Evolutionary conservation across 92 coral and sea anemone genomes (phyloP).

Genomic region (Siderastrea radians): DNA sequence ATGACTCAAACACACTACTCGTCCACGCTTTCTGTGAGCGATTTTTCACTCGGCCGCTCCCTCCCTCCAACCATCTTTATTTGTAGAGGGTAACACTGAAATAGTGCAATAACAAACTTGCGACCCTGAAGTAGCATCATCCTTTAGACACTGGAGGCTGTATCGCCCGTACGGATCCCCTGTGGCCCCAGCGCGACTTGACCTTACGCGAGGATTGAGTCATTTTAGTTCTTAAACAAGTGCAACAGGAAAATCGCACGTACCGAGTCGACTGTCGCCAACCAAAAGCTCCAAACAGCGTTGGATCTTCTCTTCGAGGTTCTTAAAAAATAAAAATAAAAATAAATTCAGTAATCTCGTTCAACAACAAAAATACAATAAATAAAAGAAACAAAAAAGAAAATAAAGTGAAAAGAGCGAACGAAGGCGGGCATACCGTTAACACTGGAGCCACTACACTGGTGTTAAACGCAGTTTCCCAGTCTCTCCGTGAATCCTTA

Average conservation of each 20-base stretch:
- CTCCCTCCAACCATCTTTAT: too few species aligned
- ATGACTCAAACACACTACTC: too few species aligned
- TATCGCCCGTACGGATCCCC: too few species aligned
- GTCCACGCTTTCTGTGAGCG: too few species aligned
- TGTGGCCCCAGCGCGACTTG: too few species aligned
- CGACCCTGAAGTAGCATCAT: too few species aligned
- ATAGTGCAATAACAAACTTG: too few species aligned
- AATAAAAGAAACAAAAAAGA: not conserved
- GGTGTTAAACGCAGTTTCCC: slow-evolving; percentile 80
- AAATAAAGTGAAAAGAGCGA: not conserved
- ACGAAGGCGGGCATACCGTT: slow-evolving; percentile 42
- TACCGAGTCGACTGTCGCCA: slow-evolving; percentile 82
- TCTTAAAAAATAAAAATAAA: not conserved
- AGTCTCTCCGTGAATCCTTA: slow-evolving; percentile 66
- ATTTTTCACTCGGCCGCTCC: too few species aligned
- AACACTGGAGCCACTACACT: slow-evolving; percentile 68
- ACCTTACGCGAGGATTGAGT: not conserved
- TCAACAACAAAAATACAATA: not conserved
- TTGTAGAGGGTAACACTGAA: too few species aligned
- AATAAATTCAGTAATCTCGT: not conserved
- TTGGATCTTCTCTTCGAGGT: slow-evolving; percentile 52
- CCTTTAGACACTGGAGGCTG: too few species aligned
- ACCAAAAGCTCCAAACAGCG: slow-evolving; percentile 55
- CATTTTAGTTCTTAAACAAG: not conserved
- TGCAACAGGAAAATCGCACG: slow-evolving; percentile 2